Evolutionary conservation across 1,140 invertebrate species (phyloP).

Genomic region (Ctenoplectra terminalis): DNA sequence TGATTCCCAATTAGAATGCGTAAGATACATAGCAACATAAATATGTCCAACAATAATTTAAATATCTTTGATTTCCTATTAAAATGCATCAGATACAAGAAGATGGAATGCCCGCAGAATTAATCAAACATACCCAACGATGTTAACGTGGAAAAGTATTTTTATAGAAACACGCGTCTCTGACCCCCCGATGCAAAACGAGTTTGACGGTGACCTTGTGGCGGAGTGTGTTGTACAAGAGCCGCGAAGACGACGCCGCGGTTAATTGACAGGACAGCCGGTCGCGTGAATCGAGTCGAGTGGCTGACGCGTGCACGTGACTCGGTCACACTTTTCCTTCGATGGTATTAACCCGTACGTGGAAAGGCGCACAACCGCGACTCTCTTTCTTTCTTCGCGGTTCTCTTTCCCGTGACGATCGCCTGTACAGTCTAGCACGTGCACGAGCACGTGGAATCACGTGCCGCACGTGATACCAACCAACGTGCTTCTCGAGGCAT

Average conservation of each 20-base stretch:
- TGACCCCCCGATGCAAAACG: not conserved
- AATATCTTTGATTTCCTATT: too few species aligned
- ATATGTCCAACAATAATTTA: too few species aligned
- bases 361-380: slow-evolving; percentile 56
- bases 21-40: too few species aligned
- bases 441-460: slow-evolving; percentile 71
- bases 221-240: not conserved
- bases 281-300: slow-evolving; percentile 73
- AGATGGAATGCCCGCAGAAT: too few species aligned
- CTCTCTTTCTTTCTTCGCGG: slow-evolving; percentile 43
- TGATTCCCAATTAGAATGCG: too few species aligned
- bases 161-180: not conserved
- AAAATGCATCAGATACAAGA: too few species aligned
- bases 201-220: slow-evolving; percentile 32
- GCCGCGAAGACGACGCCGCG: slow-evolving; percentile 46
- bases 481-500: slow-evolving; percentile 52
- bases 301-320: slow-evolving; percentile 72
- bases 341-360: slow-evolving; percentile 59
- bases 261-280: slow-evolving; percentile 72
- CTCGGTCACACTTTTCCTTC: slow-evolving; percentile 71
- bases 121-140: too few species aligned
- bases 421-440: slow-evolving; percentile 65
- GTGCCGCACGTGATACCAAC: slow-evolving; percentile 76
- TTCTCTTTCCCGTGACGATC: not conserved
- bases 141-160: not conserved